A percentile compares a stretch with the other conserved stretches of the same genome.
Conservation (phyloP, 2,888 invertebrate species). For the Eucera pruinosa region DNA sequence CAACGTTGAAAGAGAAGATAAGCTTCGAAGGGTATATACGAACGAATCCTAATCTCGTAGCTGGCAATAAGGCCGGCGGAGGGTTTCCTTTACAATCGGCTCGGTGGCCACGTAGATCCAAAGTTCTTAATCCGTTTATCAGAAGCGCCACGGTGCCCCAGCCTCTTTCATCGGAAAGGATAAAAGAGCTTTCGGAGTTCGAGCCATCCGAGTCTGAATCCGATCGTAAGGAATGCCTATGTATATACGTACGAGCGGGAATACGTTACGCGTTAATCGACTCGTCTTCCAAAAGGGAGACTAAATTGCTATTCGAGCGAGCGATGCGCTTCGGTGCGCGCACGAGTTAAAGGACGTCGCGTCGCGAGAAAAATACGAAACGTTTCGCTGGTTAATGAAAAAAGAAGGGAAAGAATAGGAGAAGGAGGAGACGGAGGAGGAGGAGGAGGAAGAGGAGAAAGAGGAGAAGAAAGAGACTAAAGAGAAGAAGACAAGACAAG, state of each 20-base stretch:
- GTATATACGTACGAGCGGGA: slow-evolving; percentile 4
- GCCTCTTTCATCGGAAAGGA: slow-evolving; percentile 59
- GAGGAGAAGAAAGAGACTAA: not conserved
- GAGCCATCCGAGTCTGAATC: slow-evolving; percentile 32
- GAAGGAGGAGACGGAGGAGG: no score
- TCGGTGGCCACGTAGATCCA: slow-evolving; percentile 69
- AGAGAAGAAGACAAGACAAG: slow-evolving; percentile 37
- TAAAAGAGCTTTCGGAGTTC: slow-evolving; percentile 51
- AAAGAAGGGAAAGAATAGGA: not conserved
- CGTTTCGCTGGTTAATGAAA: slow-evolving; percentile 18
- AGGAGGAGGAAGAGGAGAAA: not conserved
- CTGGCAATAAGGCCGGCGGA: slow-evolving; percentile 60
- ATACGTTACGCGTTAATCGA: slow-evolving; percentile 38
- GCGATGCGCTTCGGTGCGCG: not conserved
- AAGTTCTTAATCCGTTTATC: slow-evolving; percentile 75
- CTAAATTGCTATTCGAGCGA: slow-evolving; percentile 1
- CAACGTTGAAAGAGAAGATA: slow-evolving; percentile 56
- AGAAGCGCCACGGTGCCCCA: slow-evolving; percentile 61
- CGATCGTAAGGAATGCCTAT: slow-evolving; percentile 37
- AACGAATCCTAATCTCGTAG: slow-evolving; percentile 67
- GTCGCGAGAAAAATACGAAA: slow-evolving; percentile 33
- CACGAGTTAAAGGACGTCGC: not conserved
- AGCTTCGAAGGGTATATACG: slow-evolving; percentile 51
- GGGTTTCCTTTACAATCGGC: slow-evolving; percentile 70
- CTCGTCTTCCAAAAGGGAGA: slow-evolving; percentile 7